A percentile compares a stretch with the other conserved stretches of the same genome.
Evolutionary conservation across 1,140 invertebrate genomes (phyloP).

Genomic region (Drosophila oshimai): DNA sequence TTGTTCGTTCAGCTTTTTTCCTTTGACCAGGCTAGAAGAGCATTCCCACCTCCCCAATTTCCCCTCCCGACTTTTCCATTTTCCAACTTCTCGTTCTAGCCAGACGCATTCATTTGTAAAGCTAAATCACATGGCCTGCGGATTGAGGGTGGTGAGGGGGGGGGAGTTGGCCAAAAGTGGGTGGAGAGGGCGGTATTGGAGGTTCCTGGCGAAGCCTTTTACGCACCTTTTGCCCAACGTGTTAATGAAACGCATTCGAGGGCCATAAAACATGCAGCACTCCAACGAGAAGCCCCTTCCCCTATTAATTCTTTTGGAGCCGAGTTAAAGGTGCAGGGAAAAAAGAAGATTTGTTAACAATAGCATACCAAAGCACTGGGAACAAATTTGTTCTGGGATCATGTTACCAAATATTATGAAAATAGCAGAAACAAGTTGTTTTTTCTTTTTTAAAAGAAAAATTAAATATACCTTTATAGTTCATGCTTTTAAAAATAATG

Average conservation of each 20-base stretch:
- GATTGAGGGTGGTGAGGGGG: neutral
- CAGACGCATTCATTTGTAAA: constrained; percentile 78
- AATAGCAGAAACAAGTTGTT: neutral
- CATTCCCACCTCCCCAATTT: neutral
- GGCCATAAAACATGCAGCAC: constrained; percentile 46
- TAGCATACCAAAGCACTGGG: neutral
- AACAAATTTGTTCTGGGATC: too few species aligned
- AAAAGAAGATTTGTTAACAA: constrained; percentile 6
- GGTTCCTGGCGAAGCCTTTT: constrained; percentile 39
- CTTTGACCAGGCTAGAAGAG: constrained; percentile 60
- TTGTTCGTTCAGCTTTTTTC: constrained; percentile 71
- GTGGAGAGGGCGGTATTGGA: neutral
- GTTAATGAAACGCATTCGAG: constrained; percentile 75
- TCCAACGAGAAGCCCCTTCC: neutral
- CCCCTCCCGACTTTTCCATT: neutral
- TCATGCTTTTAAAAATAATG: too few species aligned
- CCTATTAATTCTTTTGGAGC: neutral
- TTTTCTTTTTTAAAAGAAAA: neutral
- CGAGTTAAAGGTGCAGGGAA: constrained; percentile 21
- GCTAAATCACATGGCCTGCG: constrained; percentile 48
- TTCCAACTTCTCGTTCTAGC: constrained; percentile 30
- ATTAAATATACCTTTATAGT: too few species aligned
- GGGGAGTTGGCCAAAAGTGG: neutral
- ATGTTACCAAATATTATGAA: neutral
- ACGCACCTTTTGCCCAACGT: constrained; percentile 75